Base-by-base conservation (phyloP, 2,113 vertebrate genomes). In the Anas platyrhynchos region DNA sequence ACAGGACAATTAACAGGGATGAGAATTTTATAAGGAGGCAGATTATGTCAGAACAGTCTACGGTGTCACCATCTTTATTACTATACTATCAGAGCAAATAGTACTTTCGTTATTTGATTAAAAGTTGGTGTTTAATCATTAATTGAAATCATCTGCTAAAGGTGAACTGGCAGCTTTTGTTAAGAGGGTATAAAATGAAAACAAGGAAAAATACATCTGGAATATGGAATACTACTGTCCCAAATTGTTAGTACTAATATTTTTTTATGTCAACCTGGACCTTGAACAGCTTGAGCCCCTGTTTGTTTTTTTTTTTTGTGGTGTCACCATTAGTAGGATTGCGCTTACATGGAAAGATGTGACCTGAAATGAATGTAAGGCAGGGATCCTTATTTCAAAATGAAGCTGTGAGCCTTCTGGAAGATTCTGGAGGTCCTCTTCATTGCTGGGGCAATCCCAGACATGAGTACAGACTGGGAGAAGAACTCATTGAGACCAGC, bases 101-200 rank as follows among this genome's bases (percentile, higher is more conserved):
- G 27, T 71, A 48, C 11, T 38, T 90, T 86, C 20, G 43, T 65
- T 68, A 41, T 83, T 62, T 83, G 76, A 88, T 65, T 91, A 77
- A 88, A 95, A 87, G n/a, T 89, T 93, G 31, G 13, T 63, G 27
- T 95, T 94, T 89, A 54, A 32, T 26, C 12, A 34, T 89, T 50
- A 74, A 68, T 52, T 61, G 91, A 88, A 72, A 89, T 69, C 14
- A 67, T 21, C 41, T 78, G 22, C 69, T 82, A 54, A 13, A 83
- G 14, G 34, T 68, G 29, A 88, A 3, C 11, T 75, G 62, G 27
- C 52, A 81, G 29, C 41, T 65, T 86, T 56, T 74, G 55, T 55
- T 65, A 77, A 59, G 63, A 66, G 8, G 3, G 5, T 3, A 46
- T 62, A 62, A 89, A 61, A 68, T 32, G 20, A 62, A 77, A 68